Evolutionary conservation across 2,797 vertebrate species (phyloP), one percentile per base, ranked within the genome.

Genomic region (Pipistrellus pipistrellus): DNA sequence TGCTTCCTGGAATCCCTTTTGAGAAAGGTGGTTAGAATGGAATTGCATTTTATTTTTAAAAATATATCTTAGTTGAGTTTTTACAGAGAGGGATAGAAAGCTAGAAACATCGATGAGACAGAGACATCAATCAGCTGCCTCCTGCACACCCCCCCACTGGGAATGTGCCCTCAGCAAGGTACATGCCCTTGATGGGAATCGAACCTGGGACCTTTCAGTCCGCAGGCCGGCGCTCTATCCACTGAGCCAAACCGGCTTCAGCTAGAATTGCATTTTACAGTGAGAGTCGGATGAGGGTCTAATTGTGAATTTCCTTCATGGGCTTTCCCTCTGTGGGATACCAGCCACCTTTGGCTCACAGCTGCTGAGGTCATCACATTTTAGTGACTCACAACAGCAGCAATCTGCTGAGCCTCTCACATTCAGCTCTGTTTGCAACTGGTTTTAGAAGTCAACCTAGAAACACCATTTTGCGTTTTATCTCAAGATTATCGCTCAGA

Each of bases 341-440:
- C 81, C 94, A 30, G 84, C 84, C 93, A 94, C 90, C 93, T 96
- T 95, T 93, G 91, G 71, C 83, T 88, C 92, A 38, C 73, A 81
- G 64, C 76, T 95, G 89, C 93, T 89, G 88, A 94, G 32, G 64
- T 95, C 89, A 85, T 87, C 85, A 89, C 84, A 38, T 95, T 95
- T 95, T 69, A 84, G 84, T 66, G 81, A 93, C 89, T 95, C 92
- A 85, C 32, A 86, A 53, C 80, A 82, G 88, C 68, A 85, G 51
- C 92, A 95, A 94, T 95, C 87, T 95, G 85, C 93, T 85, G 89
- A 95, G 93, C 82, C 68, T 85, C 41, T 84, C 48, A 13, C 35
- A 30, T 72, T 77, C 66, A 91, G 78, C 83, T 91, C 94, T 93
- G 77, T 91, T 93, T 95, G 91, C 76, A 95, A 95, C 95, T 96